Conservation (phyloP, 2,888 invertebrate genomes). For the Trichopria drosophilae region DNA sequence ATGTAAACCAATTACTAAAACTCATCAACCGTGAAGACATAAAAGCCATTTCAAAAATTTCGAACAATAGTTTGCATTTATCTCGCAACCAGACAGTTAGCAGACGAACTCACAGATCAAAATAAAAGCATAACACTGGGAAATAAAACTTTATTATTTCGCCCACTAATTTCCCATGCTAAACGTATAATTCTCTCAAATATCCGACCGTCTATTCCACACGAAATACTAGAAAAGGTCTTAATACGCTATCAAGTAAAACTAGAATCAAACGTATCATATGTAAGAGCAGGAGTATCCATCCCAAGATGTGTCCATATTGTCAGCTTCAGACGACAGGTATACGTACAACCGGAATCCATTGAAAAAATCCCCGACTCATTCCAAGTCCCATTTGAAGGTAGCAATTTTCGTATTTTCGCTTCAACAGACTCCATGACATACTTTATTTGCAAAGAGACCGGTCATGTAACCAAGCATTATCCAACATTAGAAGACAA, state of each 20-base stretch:
- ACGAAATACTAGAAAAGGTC: background rate
- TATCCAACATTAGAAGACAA: no score
- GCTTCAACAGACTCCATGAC: constrained; percentile 7
- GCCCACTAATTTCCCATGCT: no score
- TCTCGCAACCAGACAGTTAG: background rate
- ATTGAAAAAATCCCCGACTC: constrained; percentile 16
- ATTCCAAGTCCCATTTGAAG: constrained; percentile 12
- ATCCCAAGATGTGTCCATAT: constrained; percentile 21
- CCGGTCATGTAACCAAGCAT: constrained; percentile 9
- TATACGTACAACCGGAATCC: constrained; percentile 21
- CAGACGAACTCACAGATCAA: background rate
- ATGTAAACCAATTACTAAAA: no score
- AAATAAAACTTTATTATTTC: no score
- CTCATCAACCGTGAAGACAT: no score
- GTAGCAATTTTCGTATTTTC: constrained; percentile 21
- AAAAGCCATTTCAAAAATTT: background rate
- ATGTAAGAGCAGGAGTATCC: constrained; percentile 15
- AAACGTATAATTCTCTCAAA: constrained; percentile 5
- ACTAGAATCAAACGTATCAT: constrained; percentile 1
- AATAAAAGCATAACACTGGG: no score
- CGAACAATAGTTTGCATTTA: constrained; percentile 2
- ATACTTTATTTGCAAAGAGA: constrained; percentile 11
- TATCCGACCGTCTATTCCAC: no score
- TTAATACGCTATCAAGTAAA: background rate
- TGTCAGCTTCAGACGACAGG: constrained; percentile 19